Conservation (phyloP, 92 coral and sea anemone genomes). For the Palythoa grandiflora region DNA sequence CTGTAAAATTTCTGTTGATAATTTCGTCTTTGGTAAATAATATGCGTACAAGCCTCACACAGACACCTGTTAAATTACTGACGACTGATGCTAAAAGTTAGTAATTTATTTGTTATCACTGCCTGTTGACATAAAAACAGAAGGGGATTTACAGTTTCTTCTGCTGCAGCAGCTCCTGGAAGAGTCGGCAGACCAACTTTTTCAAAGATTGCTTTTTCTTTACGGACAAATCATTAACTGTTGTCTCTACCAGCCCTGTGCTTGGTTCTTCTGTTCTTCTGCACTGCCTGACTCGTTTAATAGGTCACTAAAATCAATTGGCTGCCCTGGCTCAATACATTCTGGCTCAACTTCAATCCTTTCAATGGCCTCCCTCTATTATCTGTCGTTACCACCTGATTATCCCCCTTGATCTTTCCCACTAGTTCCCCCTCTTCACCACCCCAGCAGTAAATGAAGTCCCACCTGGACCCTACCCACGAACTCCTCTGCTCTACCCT, state of each 20-base stretch:
- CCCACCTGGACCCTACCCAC: not conserved
- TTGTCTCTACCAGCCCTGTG: not conserved
- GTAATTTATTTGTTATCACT: not conserved
- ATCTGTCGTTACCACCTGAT: not conserved
- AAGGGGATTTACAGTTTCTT: not conserved
- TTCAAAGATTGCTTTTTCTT: not conserved
- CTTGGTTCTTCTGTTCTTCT: not conserved
- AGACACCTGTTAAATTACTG: not conserved
- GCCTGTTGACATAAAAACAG: constrained; percentile 18
- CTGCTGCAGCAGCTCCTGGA: constrained; percentile 4
- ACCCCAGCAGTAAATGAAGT: not conserved
- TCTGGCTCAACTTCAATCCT: not conserved
- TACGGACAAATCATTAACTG: not conserved
- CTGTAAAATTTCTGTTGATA: constrained; percentile 11
- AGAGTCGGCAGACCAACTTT: not conserved
- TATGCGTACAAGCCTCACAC: constrained; percentile 11
- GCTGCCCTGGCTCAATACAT: not conserved
- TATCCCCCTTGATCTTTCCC: not conserved
- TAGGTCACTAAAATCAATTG: not conserved
- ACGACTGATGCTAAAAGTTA: not conserved
- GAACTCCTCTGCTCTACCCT: not conserved
- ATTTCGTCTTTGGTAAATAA: constrained; percentile 5
- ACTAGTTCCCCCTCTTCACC: not conserved
- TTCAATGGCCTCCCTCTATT: not conserved
- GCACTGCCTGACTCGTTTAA: not conserved